Percentiles rank a stretch among this genome's conserved stretches.
These are phyloP conservation scores for Cyprinodon brontotheroides DNA, from an alignment of 2,113 vertebrate genomes.

Conservation along the genomic window DNA sequence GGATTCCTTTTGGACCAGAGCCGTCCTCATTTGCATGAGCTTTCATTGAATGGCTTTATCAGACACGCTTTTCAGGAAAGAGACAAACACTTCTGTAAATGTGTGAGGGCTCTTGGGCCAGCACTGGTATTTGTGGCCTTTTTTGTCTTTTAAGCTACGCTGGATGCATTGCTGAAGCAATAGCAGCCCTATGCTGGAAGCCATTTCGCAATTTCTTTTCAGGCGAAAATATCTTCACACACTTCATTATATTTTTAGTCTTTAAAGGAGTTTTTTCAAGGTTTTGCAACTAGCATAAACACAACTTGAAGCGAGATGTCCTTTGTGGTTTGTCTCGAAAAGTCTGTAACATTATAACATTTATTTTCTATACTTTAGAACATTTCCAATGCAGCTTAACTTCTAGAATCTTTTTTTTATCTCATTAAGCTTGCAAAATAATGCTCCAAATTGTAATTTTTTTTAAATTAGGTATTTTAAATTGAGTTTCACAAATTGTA, in stretches of 20 bases:
- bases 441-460: too few species aligned
- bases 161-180: not conserved
- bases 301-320: not conserved
- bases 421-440: too few species aligned
- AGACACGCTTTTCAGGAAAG: conserved; percentile 50
- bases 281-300: not conserved
- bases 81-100: conserved; percentile 46
- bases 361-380: too few species aligned
- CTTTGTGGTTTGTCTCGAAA: too few species aligned
- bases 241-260: not conserved
- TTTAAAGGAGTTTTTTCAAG: not conserved
- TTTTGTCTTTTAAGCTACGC: not conserved
- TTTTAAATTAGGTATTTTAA: too few species aligned
- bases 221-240: not conserved
- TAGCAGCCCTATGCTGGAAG: not conserved
- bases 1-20: conserved; percentile 32
- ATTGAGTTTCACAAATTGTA: too few species aligned
- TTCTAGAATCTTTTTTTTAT: too few species aligned
- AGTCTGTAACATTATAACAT: too few species aligned
- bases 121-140: conserved; percentile 1
- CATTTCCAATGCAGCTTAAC: too few species aligned
- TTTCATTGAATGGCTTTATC: conserved; percentile 54
- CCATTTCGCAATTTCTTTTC: not conserved
- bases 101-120: conserved; percentile 10
- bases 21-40: conserved; percentile 34